phyloP scores from a whole-genome alignment of 2,113 vertebrate species.

The Piprites chloris region DNA sequence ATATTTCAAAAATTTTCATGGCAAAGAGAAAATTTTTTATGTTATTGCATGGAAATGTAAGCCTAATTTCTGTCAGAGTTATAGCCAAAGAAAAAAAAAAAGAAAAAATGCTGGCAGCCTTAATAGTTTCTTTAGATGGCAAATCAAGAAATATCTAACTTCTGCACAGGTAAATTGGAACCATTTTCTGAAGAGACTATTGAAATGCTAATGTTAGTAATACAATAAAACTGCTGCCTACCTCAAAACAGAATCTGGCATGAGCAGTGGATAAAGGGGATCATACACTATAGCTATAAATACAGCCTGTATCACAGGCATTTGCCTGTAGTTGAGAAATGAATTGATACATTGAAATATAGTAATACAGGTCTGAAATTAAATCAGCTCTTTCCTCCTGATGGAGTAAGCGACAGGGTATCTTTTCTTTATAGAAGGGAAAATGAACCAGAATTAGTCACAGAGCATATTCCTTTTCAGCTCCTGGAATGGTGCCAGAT shows the following conservation, averaged over 20 bases:
- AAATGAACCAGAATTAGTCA: constrained; percentile 34
- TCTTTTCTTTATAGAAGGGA: not conserved
- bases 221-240: not conserved
- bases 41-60: not conserved
- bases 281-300: not conserved
- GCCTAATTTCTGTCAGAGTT: not conserved
- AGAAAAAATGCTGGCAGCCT: not conserved
- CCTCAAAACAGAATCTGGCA: not conserved
- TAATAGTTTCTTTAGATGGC: not conserved
- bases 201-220: not conserved
- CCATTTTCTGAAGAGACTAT: not conserved
- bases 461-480: constrained; percentile 36
- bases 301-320: not conserved
- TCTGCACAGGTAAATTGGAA: not conserved
- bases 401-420: not conserved
- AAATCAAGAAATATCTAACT: not conserved
- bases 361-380: not conserved
- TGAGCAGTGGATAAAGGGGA: not conserved
- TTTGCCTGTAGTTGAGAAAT: not conserved
- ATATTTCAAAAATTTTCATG: not conserved
- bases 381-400: not conserved
- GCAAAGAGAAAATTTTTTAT: not conserved
- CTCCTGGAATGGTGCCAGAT: constrained; percentile 65
- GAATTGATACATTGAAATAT: not conserved
- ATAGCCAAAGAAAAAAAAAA: not conserved